Evolutionary conservation across 2,888 invertebrate species (phyloP), one percentile per base, ranked within the genome.

Genomic region (Euplexia lucipara): DNA sequence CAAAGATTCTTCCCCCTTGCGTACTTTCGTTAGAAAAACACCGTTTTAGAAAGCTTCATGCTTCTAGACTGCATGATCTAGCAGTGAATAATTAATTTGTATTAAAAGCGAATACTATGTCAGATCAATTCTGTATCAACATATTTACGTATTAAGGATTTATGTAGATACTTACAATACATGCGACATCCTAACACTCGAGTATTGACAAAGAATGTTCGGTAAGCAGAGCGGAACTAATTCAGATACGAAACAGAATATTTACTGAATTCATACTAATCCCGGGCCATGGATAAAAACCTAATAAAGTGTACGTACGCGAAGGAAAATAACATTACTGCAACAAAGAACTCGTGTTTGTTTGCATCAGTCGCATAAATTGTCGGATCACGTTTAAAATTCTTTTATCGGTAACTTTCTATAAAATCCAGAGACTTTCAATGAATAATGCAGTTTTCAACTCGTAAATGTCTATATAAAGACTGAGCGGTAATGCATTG

Each of bases 361-460:
- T 75, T 62, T 41, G 54, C 72, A 61, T 67, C 61, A 71, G 32
- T 59, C 14, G 60, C 34, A 59, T 59, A 66, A 54, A 66, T 62
- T 66, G 41, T 53, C 58, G 41, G 71, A 67, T 70, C 59, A 53
- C 56, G 34, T 57, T 62, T 53, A 57, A 75, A 61, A 66, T 52
- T 54, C 34, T 56, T 71, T 59, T 56, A 59, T 66, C 53, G 30
- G 16, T 52, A 66, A 59, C 16, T 56, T 53, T 35, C 59, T 66
- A 52, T 44, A 41, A 56, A 59, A 57, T 45, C 41, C 20, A 37
- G 34, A 56, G 52, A 37, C 34, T 62, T 48, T 30, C 26, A 41
- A 76, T 76, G 56, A 76, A 79, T 79, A 65, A 76, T 77, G 67
- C 80, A 79, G 54, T 60, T 71, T 60, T 47, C 26, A 63, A 39